A percentile compares a stretch with the other conserved stretches of the same genome.
phyloP scores from a whole-genome alignment of 2,888 invertebrate genomes.

The Agrochola lychnidis region DNA sequence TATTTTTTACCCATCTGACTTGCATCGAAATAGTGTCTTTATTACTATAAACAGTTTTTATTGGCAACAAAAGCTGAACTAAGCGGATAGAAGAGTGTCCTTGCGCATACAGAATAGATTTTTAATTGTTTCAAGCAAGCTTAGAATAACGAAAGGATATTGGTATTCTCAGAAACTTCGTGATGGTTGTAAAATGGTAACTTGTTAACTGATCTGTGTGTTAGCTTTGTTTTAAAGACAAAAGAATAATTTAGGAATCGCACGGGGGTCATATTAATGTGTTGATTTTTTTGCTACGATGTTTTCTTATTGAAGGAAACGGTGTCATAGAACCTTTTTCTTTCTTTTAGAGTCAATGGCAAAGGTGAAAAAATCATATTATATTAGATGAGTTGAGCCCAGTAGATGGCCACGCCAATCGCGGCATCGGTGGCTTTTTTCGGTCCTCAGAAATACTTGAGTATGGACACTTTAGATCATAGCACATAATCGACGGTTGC shows the following conservation, averaged over 20 bases:
- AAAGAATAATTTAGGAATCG: slow-evolving; percentile 66
- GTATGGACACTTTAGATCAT: neutral
- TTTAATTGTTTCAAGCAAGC: slow-evolving; percentile 83
- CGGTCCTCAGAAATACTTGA: neutral
- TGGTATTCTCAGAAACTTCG: slow-evolving; percentile 79
- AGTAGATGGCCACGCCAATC: neutral
- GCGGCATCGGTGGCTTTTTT: neutral
- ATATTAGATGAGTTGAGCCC: neutral
- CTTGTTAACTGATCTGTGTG: slow-evolving; percentile 70
- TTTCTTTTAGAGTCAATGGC: neutral
- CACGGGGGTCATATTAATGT: slow-evolving; percentile 62
- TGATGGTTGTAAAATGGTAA: slow-evolving; percentile 73
- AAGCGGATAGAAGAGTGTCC: slow-evolving; percentile 77
- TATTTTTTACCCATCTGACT: slow-evolving; percentile 76
- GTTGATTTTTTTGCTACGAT: slow-evolving; percentile 37
- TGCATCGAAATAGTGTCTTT: slow-evolving; percentile 81
- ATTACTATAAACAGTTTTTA: slow-evolving; percentile 83
- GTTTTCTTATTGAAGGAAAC: slow-evolving; percentile 7
- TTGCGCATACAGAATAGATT: slow-evolving; percentile 84
- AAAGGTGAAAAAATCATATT: too few species aligned
- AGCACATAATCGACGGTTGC: neutral
- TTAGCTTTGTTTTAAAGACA: slow-evolving; percentile 69
- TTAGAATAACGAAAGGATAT: slow-evolving; percentile 81
- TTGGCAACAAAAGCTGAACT: slow-evolving; percentile 82
- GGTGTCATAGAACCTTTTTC: neutral